Evolutionary conservation across 2,888 invertebrate species (phyloP).

Genomic region (Protula sp.): DNA sequence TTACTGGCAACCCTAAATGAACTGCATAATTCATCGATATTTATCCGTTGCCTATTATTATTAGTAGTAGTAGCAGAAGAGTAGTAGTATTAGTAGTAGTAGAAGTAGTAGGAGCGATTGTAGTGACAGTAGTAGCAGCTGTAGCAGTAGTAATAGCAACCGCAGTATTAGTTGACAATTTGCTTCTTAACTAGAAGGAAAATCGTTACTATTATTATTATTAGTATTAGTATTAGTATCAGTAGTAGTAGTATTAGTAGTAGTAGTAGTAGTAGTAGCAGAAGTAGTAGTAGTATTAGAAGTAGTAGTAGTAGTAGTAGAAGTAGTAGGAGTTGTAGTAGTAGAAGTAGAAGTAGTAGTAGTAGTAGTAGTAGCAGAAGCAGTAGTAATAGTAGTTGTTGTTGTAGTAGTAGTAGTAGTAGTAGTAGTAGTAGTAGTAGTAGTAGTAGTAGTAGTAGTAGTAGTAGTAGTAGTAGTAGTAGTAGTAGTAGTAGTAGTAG

Average conservation of each 20-base stretch:
- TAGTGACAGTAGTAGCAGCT: too few species aligned
- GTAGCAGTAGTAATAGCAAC: too few species aligned
- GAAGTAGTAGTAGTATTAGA: not conserved
- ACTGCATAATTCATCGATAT: too few species aligned
- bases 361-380: conserved; percentile 1
- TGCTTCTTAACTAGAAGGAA: too few species aligned
- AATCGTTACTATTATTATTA: too few species aligned
- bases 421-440: not conserved
- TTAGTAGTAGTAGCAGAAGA: too few species aligned
- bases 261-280: conserved; percentile 2
- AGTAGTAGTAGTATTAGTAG: conserved; percentile 1
- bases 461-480: conserved; percentile 12
- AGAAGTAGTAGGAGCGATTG: too few species aligned
- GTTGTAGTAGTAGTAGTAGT: conserved; percentile 4
- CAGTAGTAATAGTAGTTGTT: conserved; percentile 3
- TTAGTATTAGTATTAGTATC: not conserved
- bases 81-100: too few species aligned
- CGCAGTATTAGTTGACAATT: too few species aligned
- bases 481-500: conserved; percentile 12
- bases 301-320: conserved; percentile 2
- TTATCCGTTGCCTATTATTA: too few species aligned
- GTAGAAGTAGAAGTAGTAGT: not conserved
- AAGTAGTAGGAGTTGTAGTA: conserved; percentile 1
- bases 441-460: conserved; percentile 11
- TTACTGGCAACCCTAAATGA: too few species aligned